Evolutionary conservation across 1,140 invertebrate species (phyloP).

Genomic region (Scaptodrosophila lebanonensis): DNA sequence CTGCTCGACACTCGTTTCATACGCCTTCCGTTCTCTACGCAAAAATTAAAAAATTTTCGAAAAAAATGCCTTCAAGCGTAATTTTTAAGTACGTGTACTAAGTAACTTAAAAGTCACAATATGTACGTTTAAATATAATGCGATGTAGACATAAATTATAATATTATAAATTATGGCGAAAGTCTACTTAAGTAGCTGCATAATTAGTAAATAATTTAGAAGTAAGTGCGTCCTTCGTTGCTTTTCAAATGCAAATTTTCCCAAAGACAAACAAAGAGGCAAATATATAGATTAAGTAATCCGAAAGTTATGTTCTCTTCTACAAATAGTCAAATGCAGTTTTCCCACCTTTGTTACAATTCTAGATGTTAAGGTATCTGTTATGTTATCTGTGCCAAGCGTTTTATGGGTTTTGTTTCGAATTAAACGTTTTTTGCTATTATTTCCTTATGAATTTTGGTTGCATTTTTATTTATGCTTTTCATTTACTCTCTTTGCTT

Average conservation of each 20-base stretch:
- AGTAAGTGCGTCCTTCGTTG: constrained; percentile 50
- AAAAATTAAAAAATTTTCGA: constrained; percentile 1
- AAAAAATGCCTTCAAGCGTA: constrained; percentile 65
- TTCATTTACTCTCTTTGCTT: constrained; percentile 4
- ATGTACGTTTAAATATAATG: constrained; percentile 51
- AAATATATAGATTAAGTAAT: constrained; percentile 1
- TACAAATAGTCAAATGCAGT: constrained; percentile 1
- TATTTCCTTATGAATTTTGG: constrained; percentile 35
- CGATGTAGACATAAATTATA: constrained; percentile 37
- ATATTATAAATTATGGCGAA: too few relatives aligned
- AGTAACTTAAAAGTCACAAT: constrained; percentile 55
- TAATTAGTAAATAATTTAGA: constrained; percentile 18
- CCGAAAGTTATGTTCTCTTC: constrained; percentile 12
- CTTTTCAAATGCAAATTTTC: constrained; percentile 64
- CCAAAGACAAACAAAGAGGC: constrained; percentile 56
- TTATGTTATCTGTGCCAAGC: constrained; percentile 37
- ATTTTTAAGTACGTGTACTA: constrained; percentile 65
- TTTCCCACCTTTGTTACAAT: constrained; percentile 20
- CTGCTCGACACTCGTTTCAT: constrained; percentile 17
- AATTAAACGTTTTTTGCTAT: constrained; percentile 60
- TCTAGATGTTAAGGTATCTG: constrained; percentile 29
- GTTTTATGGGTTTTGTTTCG: constrained; percentile 38
- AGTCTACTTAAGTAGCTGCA: constrained; percentile 13
- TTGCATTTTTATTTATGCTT: constrained; percentile 50
- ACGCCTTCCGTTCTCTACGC: constrained; percentile 39